Evolutionary conservation across 2,888 invertebrate species (phyloP), one percentile per base, ranked within the genome.

Genomic region (Pandemis cinnamomeana): DNA sequence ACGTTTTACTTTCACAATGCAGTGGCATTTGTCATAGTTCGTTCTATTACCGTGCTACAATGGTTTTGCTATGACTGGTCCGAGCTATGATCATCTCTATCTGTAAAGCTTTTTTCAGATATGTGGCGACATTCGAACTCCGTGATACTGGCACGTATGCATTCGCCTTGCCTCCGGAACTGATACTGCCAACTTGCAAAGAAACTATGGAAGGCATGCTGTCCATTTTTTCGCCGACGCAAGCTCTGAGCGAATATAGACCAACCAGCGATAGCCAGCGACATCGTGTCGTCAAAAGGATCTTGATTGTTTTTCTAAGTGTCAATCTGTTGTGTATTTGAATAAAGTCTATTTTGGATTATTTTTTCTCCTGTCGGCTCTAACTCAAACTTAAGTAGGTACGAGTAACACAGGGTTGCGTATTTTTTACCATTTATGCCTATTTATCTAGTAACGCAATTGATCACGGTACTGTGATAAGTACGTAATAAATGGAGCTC

Each of bases 41-140:
- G 27, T 27, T 27, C 27, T 27, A 27, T 27, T 27, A 27, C 27
- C 27, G 27, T 27, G 27, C 27, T 27, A 27, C 27, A 27, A 1
- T 27, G n/a, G 27, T 27, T 27, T 27, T 27, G 27, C 27, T 1
- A 27, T 27, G 27, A 46, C 46, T 8, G 2, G 46, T 46, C 11
- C 11, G 11, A 4, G 27, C 27, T 36, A 36, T 36, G 2, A 36
- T 36, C 27, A 36, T 36, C 27, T 36, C 1, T 36, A 4, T 36
- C 46, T 11, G 0, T 5, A 46, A 11, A 11, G 10, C 11, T 4
- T 11, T 36, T 70, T 63, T 41, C 62, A 78, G 77, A 15, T 91
- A 96, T 66, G 87, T 95, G 0, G 96, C 95, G 81, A 95, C 95
- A 0, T 95, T 95, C 71, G 96, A 96, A 85, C 86, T 96, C 7